Base-by-base conservation (phyloP, 2,888 invertebrate genomes). In the Heliconius hortense region DNA sequence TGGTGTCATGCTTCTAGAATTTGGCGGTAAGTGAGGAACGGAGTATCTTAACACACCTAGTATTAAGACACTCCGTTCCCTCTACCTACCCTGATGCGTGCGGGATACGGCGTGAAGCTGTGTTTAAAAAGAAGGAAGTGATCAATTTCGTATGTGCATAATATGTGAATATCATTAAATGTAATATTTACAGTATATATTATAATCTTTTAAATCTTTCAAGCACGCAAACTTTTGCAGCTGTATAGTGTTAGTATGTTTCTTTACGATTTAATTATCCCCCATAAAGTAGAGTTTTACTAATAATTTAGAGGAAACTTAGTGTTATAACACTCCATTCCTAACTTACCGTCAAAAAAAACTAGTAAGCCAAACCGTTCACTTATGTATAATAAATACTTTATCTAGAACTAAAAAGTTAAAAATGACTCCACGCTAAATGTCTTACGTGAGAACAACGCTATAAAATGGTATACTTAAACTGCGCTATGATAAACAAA, bases 401-500 rank as follows among this genome's bases (percentile, higher is more conserved):
- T 71, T 60, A 71, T 60, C 60, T 71, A 18, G 26, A 60, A 43
- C 71, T 71, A 60, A 69, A 69, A 69, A 71, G 26, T 43, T 43
- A 71, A 71, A 43, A 71, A 71, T 43, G 39, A 39, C 60, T 60
- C 26, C 21, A 60, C 26, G 71, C 71, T 71, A 75, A 75, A 75
- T 59, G 70, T 63, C 56, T 59, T 35, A 63, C 63, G 74, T 75
- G 74, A 75, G 64, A 71, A 75, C 74, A 64, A 53, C 53, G 59
- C 68, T 70, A 53, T 79, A 74, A 77, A 76, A 72, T 76, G 75
- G 74, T 77, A 76, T 76, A 76, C 76, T 77, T 77, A 72, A 76
- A 72, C 76, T 67, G 56, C 56, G 18, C 73, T 72, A 70, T 76
- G 79, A 79, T 79, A 78, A 78, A 78, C 77, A 74, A 78, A 78